Evolutionary conservation across 2,797 vertebrate genomes (phyloP), one percentile per base, ranked within the genome.

Genomic region (Protonibea diacanthus): DNA sequence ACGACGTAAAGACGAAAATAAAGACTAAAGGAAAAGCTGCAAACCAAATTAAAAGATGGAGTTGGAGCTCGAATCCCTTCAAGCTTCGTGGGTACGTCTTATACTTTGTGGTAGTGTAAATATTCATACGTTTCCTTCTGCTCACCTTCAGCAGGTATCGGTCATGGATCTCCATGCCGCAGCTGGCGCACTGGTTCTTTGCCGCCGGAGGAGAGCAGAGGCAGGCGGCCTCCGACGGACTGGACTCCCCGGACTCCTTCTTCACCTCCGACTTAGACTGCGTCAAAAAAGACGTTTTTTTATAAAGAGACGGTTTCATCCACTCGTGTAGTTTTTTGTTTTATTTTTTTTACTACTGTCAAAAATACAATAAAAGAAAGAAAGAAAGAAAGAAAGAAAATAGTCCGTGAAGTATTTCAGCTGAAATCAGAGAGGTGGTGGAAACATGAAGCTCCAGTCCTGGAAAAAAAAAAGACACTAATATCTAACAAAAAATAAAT

Each of bases 121-220:
- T 4, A 3, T 61, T 4, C 2, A 3, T 17, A 0, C 1, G 10
- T 12, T 10, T 2, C 3, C 21, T 11, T 4, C 38, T 17, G 38
- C 6, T 89, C 86, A 97, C 97, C 97, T 98, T 97, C 63, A 98
- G 96, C 76, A 98, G 94, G 91, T 98, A 98, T 9, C 97, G 93
- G 93, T 98, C 97, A 7, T 97, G 92, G 92, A 98, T 98, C 89
- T 97, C 97, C 81, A 97, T 95, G 33, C 97, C 97, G 88, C 97
- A 98, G 92, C 96, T 98, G 85, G 97, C 97, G 89, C 97, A 99
- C 93, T 97, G 95, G 93, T 98, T 97, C 93, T 97, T 97, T 88
- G 95, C 80, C 92, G 94, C 94, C n/a, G 95, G 95, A 71, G 97
- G 97, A 49, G 97, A 97, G 92, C 97, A 97, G 78, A 96, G 95